Percentiles rank a stretch among this genome's conserved stretches.
Evolutionary conservation across 2,888 invertebrate species (phyloP).

Genomic region (Lissonota sp.): DNA sequence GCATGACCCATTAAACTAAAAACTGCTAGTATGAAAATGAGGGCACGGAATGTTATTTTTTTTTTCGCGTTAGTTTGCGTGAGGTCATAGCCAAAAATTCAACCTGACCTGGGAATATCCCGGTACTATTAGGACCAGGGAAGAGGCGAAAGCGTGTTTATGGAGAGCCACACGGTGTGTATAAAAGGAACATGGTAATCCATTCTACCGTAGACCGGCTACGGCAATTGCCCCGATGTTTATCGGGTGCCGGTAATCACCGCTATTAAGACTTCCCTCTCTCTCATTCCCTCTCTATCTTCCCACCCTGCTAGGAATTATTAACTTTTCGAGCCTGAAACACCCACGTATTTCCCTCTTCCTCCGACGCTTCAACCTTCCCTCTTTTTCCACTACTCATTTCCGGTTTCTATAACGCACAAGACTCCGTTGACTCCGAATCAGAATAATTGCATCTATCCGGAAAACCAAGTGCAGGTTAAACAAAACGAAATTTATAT

Average conservation of each 20-base stretch:
- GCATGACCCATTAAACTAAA: no score
- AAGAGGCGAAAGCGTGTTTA: conserved; percentile 22
- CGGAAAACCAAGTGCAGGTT: no score
- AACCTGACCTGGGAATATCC: no score
- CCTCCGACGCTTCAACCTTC: no score
- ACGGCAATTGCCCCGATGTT: conserved; percentile 61
- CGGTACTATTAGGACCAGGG: background rate
- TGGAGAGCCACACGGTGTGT: conserved; percentile 25
- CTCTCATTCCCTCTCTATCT: background rate
- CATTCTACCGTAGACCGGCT: conserved; percentile 48
- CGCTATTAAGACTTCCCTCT: conserved; percentile 58
- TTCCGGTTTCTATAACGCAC: no score
- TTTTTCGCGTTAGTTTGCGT: no score
- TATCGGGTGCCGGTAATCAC: conserved; percentile 64
- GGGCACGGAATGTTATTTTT: no score
- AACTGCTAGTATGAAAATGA: no score
- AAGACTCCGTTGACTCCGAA: no score
- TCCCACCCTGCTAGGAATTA: conserved; percentile 48
- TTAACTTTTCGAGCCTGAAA: conserved; percentile 47
- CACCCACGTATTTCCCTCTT: conserved; percentile 21
- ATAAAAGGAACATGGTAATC: conserved; percentile 57
- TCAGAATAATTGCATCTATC: no score
- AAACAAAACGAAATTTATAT: conserved; percentile 16
- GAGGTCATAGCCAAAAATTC: no score
- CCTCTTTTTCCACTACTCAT: no score